A percentile compares a stretch with the other conserved stretches of the same genome.
phyloP scores from a whole-genome alignment of 2,888 invertebrate genomes.

The Zygothrica quintamaculata region DNA sequence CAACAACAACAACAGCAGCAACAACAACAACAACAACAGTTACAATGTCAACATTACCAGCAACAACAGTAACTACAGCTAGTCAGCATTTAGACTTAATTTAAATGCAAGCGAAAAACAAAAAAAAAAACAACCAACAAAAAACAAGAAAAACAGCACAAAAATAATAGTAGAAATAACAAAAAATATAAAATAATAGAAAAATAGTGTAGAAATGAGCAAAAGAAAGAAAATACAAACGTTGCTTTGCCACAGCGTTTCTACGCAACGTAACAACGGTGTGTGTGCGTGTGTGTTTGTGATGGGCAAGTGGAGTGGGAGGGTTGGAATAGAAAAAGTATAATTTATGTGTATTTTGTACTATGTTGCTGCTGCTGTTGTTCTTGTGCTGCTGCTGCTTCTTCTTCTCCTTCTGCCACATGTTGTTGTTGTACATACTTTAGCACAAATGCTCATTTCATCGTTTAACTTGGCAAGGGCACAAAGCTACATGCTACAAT shows the following conservation, averaged over 20 bases:
- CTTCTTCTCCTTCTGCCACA: slow-evolving; percentile 11
- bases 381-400: slow-evolving; percentile 14
- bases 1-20: slow-evolving; percentile 11
- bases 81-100: slow-evolving; percentile 76
- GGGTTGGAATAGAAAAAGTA: slow-evolving; percentile 61
- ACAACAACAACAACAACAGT: slow-evolving; percentile 27
- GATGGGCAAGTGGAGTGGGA: not conserved
- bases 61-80: slow-evolving; percentile 50
- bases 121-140: slow-evolving; percentile 13
- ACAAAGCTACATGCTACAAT: slow-evolving; percentile 70
- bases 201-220: slow-evolving; percentile 23
- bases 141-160: slow-evolving; percentile 2
- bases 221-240: slow-evolving; percentile 35
- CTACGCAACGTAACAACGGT: slow-evolving; percentile 72
- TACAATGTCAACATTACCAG: slow-evolving; percentile 17
- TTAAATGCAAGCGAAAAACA: slow-evolving; percentile 66
- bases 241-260: slow-evolving; percentile 45
- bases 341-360: slow-evolving; percentile 76
- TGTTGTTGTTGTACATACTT: slow-evolving; percentile 47
- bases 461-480: slow-evolving; percentile 77
- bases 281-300: too few species aligned
- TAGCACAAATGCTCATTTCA: slow-evolving; percentile 75
- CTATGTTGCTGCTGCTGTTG: slow-evolving; percentile 41
- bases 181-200: too few species aligned
- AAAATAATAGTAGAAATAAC: too few species aligned